A percentile compares a stretch with the other conserved stretches of the same genome.
These are phyloP conservation scores for Apantesis nais DNA, from an alignment of 2,888 invertebrate genomes.

Conservation along the genomic window DNA sequence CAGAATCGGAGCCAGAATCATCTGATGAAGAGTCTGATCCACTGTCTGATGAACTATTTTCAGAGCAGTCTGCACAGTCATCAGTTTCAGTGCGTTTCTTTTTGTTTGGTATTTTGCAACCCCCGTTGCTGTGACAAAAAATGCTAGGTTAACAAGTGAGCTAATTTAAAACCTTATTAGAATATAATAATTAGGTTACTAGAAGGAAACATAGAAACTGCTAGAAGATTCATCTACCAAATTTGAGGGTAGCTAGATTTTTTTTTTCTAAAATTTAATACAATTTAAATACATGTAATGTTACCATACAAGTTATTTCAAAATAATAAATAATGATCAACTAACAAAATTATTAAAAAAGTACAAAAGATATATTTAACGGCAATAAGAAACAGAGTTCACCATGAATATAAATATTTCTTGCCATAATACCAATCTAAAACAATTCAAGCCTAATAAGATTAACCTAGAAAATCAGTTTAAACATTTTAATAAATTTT, in stretches of 20 bases:
- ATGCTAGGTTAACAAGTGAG: not conserved
- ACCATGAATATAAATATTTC: not conserved
- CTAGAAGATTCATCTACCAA: not conserved
- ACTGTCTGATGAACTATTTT: slow-evolving; percentile 66
- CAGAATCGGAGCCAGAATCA: slow-evolving; percentile 64
- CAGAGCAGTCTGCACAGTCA: slow-evolving; percentile 66
- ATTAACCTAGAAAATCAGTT: not conserved
- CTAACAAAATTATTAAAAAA: not conserved
- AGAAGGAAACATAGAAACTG: not conserved
- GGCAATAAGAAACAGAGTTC: not conserved
- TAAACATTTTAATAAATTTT: not conserved
- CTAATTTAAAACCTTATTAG: not conserved
- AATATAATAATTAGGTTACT: not conserved
- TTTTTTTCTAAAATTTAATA: too few relatives aligned
- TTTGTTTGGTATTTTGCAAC: slow-evolving; percentile 73
- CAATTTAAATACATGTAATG: too few relatives aligned
- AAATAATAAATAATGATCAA: not conserved
- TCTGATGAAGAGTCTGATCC: slow-evolving; percentile 68
- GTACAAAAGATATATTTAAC: not conserved
- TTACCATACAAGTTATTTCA: not conserved
- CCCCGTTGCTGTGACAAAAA: slow-evolving; percentile 61
- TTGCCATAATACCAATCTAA: not conserved
- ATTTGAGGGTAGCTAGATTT: not conserved
- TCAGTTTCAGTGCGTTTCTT: slow-evolving; percentile 62
- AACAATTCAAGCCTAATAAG: not conserved